A percentile compares a stretch with the other conserved stretches of the same genome.
phyloP scores from a whole-genome alignment of 2,113 vertebrate genomes.

The Sander vitreus region DNA sequence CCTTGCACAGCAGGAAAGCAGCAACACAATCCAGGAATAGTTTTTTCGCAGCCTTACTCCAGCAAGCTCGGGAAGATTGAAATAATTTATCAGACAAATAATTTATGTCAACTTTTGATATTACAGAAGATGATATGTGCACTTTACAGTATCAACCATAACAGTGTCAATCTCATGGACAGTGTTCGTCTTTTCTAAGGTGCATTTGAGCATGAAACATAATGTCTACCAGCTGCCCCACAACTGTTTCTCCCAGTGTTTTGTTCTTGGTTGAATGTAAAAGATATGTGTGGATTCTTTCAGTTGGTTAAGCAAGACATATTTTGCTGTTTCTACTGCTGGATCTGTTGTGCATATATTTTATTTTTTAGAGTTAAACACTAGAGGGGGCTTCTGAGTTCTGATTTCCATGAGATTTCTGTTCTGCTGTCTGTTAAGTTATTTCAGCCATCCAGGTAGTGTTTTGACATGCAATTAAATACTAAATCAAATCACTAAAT shows the following conservation, averaged over 20 bases:
- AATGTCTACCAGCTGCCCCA: not conserved
- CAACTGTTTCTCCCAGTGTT: not conserved
- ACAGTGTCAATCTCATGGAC: not conserved
- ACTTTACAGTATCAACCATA: not conserved
- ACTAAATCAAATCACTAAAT: not conserved
- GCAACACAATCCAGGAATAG: not conserved
- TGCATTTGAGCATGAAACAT: not conserved
- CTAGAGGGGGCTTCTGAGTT: conserved; percentile 36
- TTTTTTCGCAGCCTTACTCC: not conserved
- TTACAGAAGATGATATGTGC: not conserved
- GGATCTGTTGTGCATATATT: not conserved
- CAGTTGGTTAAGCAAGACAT: not conserved
- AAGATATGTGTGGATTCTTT: not conserved
- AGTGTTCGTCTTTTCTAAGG: not conserved
- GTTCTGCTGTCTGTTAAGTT: not conserved
- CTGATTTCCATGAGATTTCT: not conserved
- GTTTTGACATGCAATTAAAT: not conserved
- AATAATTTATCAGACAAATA: not conserved
- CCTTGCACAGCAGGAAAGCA: conserved; percentile 30
- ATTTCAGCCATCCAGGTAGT: not conserved
- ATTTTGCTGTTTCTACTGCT: not conserved
- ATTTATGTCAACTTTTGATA: not conserved
- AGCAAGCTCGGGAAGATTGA: not conserved
- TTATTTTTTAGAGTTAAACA: conserved; percentile 25
- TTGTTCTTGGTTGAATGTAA: not conserved